Evolutionary conservation across 1,140 invertebrate genomes (phyloP).

Genomic region (Microplitis mediator): DNA sequence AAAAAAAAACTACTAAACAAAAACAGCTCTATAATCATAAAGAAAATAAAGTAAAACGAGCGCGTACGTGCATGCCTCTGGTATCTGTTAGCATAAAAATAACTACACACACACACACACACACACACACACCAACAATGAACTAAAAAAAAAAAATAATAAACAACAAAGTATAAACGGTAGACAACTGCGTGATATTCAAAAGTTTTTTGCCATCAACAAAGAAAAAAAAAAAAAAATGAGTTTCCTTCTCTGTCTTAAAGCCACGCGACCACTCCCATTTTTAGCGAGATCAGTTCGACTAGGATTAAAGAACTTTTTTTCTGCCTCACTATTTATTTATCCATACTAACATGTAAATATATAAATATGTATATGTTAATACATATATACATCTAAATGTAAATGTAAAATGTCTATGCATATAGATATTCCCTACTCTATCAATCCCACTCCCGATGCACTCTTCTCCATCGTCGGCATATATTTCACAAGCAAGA

Average conservation of each 20-base stretch:
- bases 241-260: not conserved
- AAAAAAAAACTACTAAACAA: too few species aligned
- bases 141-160: not conserved
- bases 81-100: not conserved
- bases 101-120: not conserved
- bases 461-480: not conserved
- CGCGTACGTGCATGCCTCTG: too few species aligned
- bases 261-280: not conserved
- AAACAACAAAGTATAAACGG: not conserved
- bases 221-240: not conserved
- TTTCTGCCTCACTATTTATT: too few species aligned
- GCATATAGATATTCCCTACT: too few species aligned
- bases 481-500: not conserved
- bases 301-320: not conserved
- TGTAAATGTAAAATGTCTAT: too few species aligned
- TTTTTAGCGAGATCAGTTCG: constrained; percentile 1
- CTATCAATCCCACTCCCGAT: not conserved
- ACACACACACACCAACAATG: not conserved
- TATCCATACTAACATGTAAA: too few species aligned
- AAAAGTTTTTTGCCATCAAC: not conserved
- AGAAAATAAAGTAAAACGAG: too few species aligned
- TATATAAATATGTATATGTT: too few species aligned
- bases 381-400: too few species aligned
- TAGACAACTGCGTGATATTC: not conserved
- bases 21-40: too few species aligned